Evolutionary conservation across 2,797 vertebrate species (phyloP).

Genomic region (Arnoldichthys spilopterus): DNA sequence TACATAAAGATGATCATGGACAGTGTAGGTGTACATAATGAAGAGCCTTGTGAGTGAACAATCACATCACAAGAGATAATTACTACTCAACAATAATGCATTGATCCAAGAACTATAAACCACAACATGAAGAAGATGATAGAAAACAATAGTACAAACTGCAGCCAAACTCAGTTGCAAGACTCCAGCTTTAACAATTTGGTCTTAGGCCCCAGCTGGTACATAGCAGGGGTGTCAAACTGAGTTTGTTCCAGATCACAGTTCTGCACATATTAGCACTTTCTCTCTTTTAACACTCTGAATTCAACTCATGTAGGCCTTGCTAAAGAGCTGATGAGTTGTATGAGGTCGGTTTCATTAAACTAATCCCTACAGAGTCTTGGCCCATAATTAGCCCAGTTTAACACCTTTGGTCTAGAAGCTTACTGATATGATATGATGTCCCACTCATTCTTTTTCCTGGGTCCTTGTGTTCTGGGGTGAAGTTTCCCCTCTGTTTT

Average conservation of each 20-base stretch:
- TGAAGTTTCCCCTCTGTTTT: conserved; percentile 36
- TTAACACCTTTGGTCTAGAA: conserved; percentile 20
- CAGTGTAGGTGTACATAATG: no score
- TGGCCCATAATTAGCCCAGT: not conserved
- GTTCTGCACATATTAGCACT: not conserved
- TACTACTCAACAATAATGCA: not conserved
- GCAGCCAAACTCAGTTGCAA: conserved; percentile 1
- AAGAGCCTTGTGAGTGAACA: no score
- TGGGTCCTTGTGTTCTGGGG: conserved; percentile 36
- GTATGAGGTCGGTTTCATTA: not conserved
- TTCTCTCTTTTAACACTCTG: not conserved
- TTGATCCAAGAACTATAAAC: conserved; percentile 28
- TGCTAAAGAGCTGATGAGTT: not conserved
- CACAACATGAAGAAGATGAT: not conserved
- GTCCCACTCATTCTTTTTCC: conserved; percentile 28
- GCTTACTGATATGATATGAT: conserved; percentile 36
- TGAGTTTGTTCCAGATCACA: not conserved
- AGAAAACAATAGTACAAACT: conserved; percentile 23
- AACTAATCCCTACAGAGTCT: not conserved
- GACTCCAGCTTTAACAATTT: conserved; percentile 15
- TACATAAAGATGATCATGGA: no score
- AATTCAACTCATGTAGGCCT: not conserved
- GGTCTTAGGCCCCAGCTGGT: conserved; percentile 26
- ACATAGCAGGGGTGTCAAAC: not conserved
- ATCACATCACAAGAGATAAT: not conserved